These are phyloP conservation scores for Erpobdella octoculata DNA, from an alignment of 2,888 invertebrate species.

Conservation along the genomic window DNA sequence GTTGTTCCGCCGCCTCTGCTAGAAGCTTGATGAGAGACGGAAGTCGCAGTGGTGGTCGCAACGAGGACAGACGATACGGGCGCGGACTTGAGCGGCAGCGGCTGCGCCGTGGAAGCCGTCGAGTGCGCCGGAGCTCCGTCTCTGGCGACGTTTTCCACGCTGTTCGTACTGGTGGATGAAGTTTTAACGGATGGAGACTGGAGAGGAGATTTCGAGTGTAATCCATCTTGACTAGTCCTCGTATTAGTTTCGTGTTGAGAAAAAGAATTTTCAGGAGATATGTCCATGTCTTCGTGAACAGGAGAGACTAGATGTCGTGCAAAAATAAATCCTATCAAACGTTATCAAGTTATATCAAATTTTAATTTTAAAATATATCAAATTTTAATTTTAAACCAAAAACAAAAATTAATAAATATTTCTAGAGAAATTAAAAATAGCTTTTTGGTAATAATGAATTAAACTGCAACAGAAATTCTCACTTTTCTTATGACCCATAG, in stretches of 20 bases:
- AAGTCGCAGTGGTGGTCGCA: neutral
- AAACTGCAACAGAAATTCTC: too few relatives aligned
- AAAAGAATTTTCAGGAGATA: constrained; percentile 74
- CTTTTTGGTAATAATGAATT: too few relatives aligned
- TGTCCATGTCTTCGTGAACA: constrained; percentile 75
- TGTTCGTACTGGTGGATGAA: neutral
- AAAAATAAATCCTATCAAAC: too few relatives aligned
- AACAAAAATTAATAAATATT: too few relatives aligned
- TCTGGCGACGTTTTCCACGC: neutral
- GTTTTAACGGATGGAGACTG: neutral
- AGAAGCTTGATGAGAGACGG: neutral
- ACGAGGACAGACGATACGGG: neutral
- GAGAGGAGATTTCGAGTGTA: neutral
- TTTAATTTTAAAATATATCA: too few relatives aligned
- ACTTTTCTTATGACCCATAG: too few relatives aligned
- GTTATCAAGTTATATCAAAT: too few relatives aligned
- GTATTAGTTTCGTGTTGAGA: constrained; percentile 29
- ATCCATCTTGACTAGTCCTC: neutral
- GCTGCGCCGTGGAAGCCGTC: neutral
- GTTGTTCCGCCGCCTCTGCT: neutral
- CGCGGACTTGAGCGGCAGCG: neutral
- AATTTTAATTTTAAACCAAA: too few relatives aligned
- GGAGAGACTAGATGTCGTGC: constrained; percentile 16
- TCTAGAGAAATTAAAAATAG: too few relatives aligned
- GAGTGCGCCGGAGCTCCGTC: neutral